A percentile compares a stretch with the other conserved stretches of the same genome.
Evolutionary conservation across 2,113 vertebrate species (phyloP).

Genomic region (Gallinago undulata): DNA sequence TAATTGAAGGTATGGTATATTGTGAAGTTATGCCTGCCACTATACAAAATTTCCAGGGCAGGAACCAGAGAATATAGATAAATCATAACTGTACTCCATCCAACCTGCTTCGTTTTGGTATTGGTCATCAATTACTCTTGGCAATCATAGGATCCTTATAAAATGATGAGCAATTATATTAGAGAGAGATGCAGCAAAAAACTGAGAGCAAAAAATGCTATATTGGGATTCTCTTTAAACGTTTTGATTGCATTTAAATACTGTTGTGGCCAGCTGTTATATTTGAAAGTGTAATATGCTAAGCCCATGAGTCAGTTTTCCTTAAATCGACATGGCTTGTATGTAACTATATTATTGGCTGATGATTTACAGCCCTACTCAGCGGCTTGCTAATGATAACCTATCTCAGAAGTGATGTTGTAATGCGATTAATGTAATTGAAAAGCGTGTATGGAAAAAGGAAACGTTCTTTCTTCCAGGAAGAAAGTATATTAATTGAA

Average conservation of each 20-base stretch:
- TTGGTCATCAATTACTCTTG: background rate
- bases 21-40: background rate
- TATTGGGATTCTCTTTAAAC: background rate
- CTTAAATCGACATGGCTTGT: background rate
- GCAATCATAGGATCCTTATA: background rate
- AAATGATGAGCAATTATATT: background rate
- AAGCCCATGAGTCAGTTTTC: background rate
- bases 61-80: background rate
- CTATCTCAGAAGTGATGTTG: background rate
- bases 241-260: background rate
- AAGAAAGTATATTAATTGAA: background rate
- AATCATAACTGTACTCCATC: background rate
- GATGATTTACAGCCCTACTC: background rate
- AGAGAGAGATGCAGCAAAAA: background rate
- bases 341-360: background rate
- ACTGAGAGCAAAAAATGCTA: background rate
- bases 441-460: background rate
- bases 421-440: background rate
- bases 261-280: background rate
- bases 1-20: background rate
- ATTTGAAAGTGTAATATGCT: background rate
- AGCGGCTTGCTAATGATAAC: background rate
- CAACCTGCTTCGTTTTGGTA: background rate
- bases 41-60: background rate
- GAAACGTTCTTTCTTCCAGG: background rate